A percentile compares a stretch with the other conserved stretches of the same genome.
phyloP scores from a whole-genome alignment of 2,797 vertebrate genomes.

The Rallus crepitans region DNA sequence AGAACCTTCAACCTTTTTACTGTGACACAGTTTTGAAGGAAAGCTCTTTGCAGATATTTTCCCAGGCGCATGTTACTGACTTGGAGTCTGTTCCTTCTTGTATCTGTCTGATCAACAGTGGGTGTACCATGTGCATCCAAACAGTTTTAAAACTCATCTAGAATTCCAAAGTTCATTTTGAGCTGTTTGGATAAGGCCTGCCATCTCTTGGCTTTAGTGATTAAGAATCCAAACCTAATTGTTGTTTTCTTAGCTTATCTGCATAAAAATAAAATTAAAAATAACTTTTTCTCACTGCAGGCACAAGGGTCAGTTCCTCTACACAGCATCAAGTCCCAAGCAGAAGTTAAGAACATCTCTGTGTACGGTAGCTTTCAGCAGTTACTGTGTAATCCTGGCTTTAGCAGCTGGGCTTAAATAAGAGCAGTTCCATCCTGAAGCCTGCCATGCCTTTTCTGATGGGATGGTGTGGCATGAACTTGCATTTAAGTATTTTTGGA shows the following conservation, averaged over 20 bases:
- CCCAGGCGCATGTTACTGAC: accelerated
- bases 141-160: neutral
- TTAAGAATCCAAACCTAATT: neutral
- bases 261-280: neutral
- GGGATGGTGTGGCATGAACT: neutral
- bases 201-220: neutral
- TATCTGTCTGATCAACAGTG: neutral
- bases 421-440: neutral
- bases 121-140: neutral
- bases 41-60: neutral
- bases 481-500: neutral
- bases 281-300: neutral
- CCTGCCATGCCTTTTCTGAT: neutral
- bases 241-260: neutral
- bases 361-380: neutral
- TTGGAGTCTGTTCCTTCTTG: neutral
- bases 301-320: neutral
- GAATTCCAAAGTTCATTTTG: neutral
- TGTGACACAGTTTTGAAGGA: neutral
- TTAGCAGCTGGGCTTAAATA: neutral
- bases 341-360: neutral
- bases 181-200: neutral
- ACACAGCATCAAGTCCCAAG: neutral
- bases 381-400: neutral
- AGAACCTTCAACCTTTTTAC: neutral